Base-by-base conservation (phyloP, 2,888 invertebrate genomes). In the Boloria selene region DNA sequence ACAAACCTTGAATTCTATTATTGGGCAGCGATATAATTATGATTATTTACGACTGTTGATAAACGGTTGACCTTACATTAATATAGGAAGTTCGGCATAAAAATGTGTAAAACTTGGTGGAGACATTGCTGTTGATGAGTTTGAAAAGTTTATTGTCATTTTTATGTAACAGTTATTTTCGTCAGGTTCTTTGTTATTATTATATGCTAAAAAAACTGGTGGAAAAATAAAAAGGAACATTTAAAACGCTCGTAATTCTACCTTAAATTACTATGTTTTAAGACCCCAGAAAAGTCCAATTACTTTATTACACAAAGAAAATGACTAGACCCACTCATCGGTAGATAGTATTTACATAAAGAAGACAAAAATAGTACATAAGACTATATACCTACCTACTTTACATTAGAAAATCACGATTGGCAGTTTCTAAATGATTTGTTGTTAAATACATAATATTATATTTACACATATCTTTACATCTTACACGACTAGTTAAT, bases 301-400 rank as follows among this genome's bases (percentile, higher is more conserved):
- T 61, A 53, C 61, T 63, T 64, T 62, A 61, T 4, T 22, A 70
- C 22, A 45, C 45, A 45, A 56, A 22, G 26, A 58, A 55, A 71
- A 72, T 73, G 73, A 73, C 73, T 73, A 73, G 73, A 73, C 65
- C 59, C 66, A 73, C 73, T 70, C 73, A 72, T 72, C 72, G 60
- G 10, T 72, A 72, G 61, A 66, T 65, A 17, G 63, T 65, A 60
- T 69, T 65, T 54, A 59, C 45, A 62, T 16, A 59, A 31, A 38
- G 31, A 38, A 38, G 10, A 38, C 31, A 38, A 38, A 38, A 38
- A 38, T 38, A 49, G 31, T 31, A 53, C 14, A 13, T 49, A 18
- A 38, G 7, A 59, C 26, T 38, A 59, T 49, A 0, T 56, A 22
- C 22, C 22, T 22, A 22, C 22, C 22, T 22, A 22, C 22, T 22